Evolutionary conservation across 64 coral and sea anemone genomes (phyloP), one percentile per base, ranked within the genome.

Genomic region (Actinia tenebrosa): DNA sequence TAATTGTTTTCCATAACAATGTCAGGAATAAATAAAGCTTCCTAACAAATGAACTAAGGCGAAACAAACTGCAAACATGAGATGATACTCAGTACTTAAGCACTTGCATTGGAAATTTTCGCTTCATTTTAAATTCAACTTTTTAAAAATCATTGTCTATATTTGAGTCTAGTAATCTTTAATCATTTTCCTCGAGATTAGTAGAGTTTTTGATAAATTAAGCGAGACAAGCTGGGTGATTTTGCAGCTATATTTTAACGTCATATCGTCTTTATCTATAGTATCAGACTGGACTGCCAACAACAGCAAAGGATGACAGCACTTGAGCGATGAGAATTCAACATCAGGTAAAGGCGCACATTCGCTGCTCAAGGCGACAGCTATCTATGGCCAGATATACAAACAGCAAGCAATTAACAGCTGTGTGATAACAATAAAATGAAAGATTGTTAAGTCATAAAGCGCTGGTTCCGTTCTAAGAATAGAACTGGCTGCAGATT

Each of bases 361-460:
- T 20, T 66, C 7, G 4, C 22, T 66, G 63, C 63, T 66, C 63
- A 10, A 66, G 5, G 22, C 6, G 63, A 66, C n/a, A 66, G 4
- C n/a, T 66, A n/a, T 23, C 63, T 37, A 37, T 37, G 30, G 1
- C 30, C 4, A 66, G 8, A 66, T 23, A 66, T 66, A 66, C 20
- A 66, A 66, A 66, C 20, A 66, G 5, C 20, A 66, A 66, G 18
- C 63, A 66, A 66, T 66, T 66, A n/a, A n/a, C 19, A 66, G n/a
- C 22, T 66, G 20, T 66, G n/a, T 3, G 19, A 66, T n/a, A 66
- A 66, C n/a, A 20, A n/a, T n/a, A 13, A 61, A 61, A 61, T 66
- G n/a, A 66, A 66, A 66, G 63, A 66, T 66, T 66, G 22, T 66
- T 23, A 66, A 66, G 63, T 66, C 63, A 66, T n/a, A 66, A 66